Conservation (phyloP, 2,113 vertebrate species). For the Cryptoleucopteryx plumbea region DNA sequence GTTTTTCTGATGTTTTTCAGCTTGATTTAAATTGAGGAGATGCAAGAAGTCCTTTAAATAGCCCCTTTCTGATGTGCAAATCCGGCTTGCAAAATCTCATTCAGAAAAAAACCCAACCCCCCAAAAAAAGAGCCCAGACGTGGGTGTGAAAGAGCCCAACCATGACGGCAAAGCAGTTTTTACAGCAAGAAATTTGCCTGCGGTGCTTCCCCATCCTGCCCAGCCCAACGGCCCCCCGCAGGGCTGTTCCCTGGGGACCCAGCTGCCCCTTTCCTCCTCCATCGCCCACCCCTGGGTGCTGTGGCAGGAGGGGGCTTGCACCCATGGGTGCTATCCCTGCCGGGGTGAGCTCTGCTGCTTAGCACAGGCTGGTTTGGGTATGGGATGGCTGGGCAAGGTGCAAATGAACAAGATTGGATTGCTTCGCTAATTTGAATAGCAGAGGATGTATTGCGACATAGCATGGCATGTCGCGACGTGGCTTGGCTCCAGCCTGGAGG, state of each 20-base stretch:
- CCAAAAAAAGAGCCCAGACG: not conserved
- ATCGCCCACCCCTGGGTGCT: not conserved
- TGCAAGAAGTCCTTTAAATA: not conserved
- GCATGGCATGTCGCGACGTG: rapidly evolving
- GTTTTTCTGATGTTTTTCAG: not conserved
- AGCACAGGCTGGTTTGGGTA: not conserved
- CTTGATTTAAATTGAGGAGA: not conserved
- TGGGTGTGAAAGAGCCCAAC: not conserved
- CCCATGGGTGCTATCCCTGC: not conserved
- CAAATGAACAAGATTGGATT: not conserved
- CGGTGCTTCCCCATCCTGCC: not conserved
- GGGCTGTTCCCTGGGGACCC: not conserved
- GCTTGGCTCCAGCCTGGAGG: not conserved
- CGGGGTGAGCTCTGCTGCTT: not conserved
- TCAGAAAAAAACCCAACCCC: not conserved
- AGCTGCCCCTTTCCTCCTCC: not conserved
- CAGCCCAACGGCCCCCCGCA: not conserved
- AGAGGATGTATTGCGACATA: not conserved
- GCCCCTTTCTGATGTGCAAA: not conserved
- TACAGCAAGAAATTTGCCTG: constrained; percentile 28
- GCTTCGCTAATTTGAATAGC: not conserved
- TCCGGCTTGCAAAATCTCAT: not conserved
- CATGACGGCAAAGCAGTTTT: not conserved
- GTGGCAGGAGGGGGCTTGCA: not conserved
- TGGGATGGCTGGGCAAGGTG: not conserved